Base-by-base conservation (phyloP, 2,888 invertebrate species). In the Plebejus argus region DNA sequence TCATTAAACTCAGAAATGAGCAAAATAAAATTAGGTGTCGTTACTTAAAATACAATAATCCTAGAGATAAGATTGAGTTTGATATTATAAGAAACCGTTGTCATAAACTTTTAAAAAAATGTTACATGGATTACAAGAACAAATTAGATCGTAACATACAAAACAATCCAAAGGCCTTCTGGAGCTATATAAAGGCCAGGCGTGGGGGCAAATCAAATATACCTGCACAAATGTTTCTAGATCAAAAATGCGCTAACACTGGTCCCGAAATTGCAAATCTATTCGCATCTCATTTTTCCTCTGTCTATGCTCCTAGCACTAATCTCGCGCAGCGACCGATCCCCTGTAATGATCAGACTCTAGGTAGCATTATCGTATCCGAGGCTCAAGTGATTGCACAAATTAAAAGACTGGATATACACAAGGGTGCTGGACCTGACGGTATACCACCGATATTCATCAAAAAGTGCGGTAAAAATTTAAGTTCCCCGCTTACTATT, bases 41-140 rank as follows among this genome's bases (percentile, higher is more conserved):
- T 8, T 74, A 58, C 45, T 39, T 49, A 39, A 77, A 66, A 61
- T 74, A 77, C 74, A 61, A 61, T n/a, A 77, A 77, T 33, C 77
- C 77, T 12, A 61, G 74, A 53, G 74, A 77, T 28, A 77, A 77
- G 8, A 23, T 77, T 5, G 77, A 74, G 20, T 77, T 56, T 18
- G 33, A 74, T 12, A 66, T 45, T 45, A 45, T 45, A 12, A 45
- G 45, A 45, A 45, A 45, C 45, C 45, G 45, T 45, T 45, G 10
- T 75, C 20, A 35, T 75, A 49, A 66, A 45, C 72, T 7, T 77
- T 61, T 66, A 49, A 77, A 28, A 49, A 77, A 56, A 12, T 76
- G 18, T 12, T 61, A 61, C 61, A 61, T 23, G 23, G 70, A 76
- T 12, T 39, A 39, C 10, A 66, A 76, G 53, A 20, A 39, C 20